Evolutionary conservation across 2,797 vertebrate species (phyloP).

Genomic region (Borostomias antarcticus): DNA sequence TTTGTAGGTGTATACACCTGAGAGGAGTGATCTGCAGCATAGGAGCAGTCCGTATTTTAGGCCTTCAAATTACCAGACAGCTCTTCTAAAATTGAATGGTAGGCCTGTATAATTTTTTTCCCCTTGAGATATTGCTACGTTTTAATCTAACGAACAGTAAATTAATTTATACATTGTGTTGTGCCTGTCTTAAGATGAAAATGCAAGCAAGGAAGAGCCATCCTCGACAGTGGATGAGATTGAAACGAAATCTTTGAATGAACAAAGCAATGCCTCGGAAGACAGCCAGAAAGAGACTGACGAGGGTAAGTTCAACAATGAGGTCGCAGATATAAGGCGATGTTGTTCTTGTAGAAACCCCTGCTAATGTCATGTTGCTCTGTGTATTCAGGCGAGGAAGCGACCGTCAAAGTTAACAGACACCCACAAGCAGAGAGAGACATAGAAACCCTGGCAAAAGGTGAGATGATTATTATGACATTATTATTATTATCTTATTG

Average conservation of each 20-base stretch:
- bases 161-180: slow-evolving; percentile 25
- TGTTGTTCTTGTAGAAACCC: too few relatives aligned
- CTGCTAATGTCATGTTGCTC: slow-evolving; percentile 27
- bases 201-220: slow-evolving; percentile 92
- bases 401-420: slow-evolving; percentile 73
- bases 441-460: slow-evolving; percentile 91
- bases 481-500: too few relatives aligned
- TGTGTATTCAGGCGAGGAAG: slow-evolving; percentile 81
- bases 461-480: too few relatives aligned
- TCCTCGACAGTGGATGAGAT: slow-evolving; percentile 90
- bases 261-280: slow-evolving; percentile 84
- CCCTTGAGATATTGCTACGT: not conserved
- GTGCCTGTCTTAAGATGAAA: slow-evolving; percentile 65
- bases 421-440: slow-evolving; percentile 82
- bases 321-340: not conserved
- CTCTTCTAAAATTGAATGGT: slow-evolving; percentile 79
- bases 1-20: slow-evolving; percentile 84
- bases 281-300: slow-evolving; percentile 79
- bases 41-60: slow-evolving; percentile 79
- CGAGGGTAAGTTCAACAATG: slow-evolving; percentile 72
- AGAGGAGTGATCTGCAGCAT: slow-evolving; percentile 81
- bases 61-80: slow-evolving; percentile 78
- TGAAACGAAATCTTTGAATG: slow-evolving; percentile 87
- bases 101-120: slow-evolving; percentile 23
- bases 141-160: too few relatives aligned